Percentiles rank a stretch among this genome's conserved stretches.
These are phyloP conservation scores for Cavia porcellus DNA, from an alignment of 2,113 vertebrate species.

Conservation along the genomic window DNA sequence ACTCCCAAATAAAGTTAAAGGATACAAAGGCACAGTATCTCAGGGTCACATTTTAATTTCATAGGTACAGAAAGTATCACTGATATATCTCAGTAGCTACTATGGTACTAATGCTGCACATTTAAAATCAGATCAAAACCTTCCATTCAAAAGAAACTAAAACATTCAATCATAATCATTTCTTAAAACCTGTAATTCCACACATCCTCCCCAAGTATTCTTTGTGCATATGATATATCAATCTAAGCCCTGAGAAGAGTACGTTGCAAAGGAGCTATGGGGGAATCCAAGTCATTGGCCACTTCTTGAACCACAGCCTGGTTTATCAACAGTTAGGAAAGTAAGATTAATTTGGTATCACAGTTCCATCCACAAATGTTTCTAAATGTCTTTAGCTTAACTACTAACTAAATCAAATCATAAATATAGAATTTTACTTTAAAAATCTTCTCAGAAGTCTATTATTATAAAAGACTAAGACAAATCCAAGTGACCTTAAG, in stretches of 20 bases:
- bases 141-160: conserved; percentile 33
- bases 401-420: conserved; percentile 62
- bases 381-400: conserved; percentile 54
- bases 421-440: conserved; percentile 54
- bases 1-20: conserved; percentile 29
- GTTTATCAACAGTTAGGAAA: not conserved
- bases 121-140: conserved; percentile 56
- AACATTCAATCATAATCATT: not conserved
- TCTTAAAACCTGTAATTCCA: conserved; percentile 48
- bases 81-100: not conserved
- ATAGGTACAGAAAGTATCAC: not conserved
- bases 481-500: conserved; percentile 56
- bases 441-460: conserved; percentile 26
- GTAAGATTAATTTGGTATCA: conserved; percentile 20
- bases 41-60: conserved; percentile 20
- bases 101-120: not conserved
- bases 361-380: not conserved
- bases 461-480: conserved; percentile 42
- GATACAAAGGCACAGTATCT: not conserved
- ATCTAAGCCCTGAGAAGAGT: not conserved
- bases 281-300: not conserved
- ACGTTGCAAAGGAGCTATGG: not conserved
- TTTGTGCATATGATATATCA: not conserved
- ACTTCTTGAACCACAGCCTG: not conserved
- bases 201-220: conserved; percentile 3